These are phyloP conservation scores for Tenthredo scrophulariae DNA, from an alignment of 2,888 invertebrate species.

Conservation along the genomic window DNA sequence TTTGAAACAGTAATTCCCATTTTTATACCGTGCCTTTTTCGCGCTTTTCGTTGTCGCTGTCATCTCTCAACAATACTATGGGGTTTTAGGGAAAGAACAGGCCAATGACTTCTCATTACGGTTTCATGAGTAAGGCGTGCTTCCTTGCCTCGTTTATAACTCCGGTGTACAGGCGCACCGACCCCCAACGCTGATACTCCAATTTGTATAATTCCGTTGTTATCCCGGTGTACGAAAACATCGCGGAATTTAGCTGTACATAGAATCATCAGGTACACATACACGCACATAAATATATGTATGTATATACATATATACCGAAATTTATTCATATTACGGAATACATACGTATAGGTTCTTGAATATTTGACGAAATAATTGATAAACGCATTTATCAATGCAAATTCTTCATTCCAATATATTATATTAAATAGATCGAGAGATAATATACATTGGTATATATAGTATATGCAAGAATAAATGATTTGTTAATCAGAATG, in stretches of 20 bases:
- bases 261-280: background rate
- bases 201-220: conserved; percentile 55
- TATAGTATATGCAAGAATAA: no score
- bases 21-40: background rate
- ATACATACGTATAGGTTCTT: background rate
- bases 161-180: background rate
- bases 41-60: conserved; percentile 4
- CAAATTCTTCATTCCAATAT: background rate
- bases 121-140: conserved; percentile 22
- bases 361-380: background rate
- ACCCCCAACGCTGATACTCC: conserved; percentile 26
- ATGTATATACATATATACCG: background rate
- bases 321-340: background rate
- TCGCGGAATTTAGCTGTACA: background rate
- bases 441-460: no score
- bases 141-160: conserved; percentile 26
- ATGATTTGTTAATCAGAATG: background rate
- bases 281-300: background rate
- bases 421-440: background rate
- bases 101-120: conserved; percentile 33
- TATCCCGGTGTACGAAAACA: conserved; percentile 28
- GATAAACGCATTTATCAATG: background rate
- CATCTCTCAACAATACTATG: conserved; percentile 2
- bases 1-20: background rate
- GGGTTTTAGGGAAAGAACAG: conserved; percentile 27